Percentiles rank a stretch among this genome's conserved stretches.
Conservation (phyloP, 1,140 invertebrate species). For the Trachymyrmex septentrionalis region DNA sequence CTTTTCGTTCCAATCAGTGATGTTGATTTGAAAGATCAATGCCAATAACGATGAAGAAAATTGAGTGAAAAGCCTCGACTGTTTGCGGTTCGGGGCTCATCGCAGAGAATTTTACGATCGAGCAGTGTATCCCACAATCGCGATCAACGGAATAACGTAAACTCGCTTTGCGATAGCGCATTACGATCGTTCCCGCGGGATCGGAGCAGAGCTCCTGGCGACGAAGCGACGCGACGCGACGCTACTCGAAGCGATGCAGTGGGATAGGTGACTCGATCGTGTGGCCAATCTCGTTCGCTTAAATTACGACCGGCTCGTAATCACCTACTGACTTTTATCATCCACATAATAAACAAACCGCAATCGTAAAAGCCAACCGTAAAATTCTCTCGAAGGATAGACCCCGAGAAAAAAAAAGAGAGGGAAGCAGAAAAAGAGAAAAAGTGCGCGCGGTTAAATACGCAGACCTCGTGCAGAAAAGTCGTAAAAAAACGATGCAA, state of each 20-base stretch:
- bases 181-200: slow-evolving; percentile 34
- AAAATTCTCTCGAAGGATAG: slow-evolving; percentile 11
- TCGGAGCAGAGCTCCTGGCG: background rate
- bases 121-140: background rate
- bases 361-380: slow-evolving; percentile 50
- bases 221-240: slow-evolving; percentile 12
- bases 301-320: slow-evolving; percentile 53
- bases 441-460: slow-evolving; percentile 33
- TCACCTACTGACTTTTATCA: slow-evolving; percentile 62
- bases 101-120: background rate
- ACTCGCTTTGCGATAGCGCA: background rate
- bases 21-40: slow-evolving; percentile 3
- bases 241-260: background rate
- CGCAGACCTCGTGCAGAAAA: slow-evolving; percentile 35
- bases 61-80: background rate
- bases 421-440: background rate
- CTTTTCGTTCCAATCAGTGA: slow-evolving; percentile 2
- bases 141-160: slow-evolving; percentile 36
- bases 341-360: slow-evolving; percentile 60
- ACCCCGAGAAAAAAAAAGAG: too few species aligned
- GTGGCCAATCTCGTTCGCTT: slow-evolving; percentile 42
- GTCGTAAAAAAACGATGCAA: slow-evolving; percentile 40
- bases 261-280: slow-evolving; percentile 27
- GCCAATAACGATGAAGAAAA: background rate
- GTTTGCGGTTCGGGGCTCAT: background rate